Conservation (phyloP, 2,888 invertebrate species). For the Drosophila nigricruria region DNA sequence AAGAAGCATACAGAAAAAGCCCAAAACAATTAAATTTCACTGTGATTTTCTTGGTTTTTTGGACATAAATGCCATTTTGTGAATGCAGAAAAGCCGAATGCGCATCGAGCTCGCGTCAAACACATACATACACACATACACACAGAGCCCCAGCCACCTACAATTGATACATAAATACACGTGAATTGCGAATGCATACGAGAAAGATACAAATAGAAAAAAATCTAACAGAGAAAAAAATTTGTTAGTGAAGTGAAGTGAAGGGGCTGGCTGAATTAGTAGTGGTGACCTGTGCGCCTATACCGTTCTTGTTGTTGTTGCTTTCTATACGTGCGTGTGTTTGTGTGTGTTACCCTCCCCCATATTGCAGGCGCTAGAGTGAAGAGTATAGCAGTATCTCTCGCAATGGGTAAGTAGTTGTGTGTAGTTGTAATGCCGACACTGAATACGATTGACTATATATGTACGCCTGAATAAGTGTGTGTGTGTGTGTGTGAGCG, state of each 20-base stretch:
- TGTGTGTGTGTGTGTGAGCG: conserved; percentile 51
- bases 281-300: conserved; percentile 76
- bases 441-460: conserved; percentile 28
- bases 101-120: conserved; percentile 42
- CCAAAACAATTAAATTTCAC: conserved; percentile 41
- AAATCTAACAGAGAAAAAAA: conserved; percentile 71
- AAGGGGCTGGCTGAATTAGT: conserved; percentile 64
- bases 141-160: conserved; percentile 41
- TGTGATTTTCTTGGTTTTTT: conserved; percentile 59
- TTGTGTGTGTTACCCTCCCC: conserved; percentile 72
- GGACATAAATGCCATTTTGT: conserved; percentile 43
- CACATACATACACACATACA: conserved; percentile 31
- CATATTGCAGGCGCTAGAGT: conserved; percentile 76
- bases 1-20: conserved; percentile 38
- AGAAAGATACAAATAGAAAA: conserved; percentile 76
- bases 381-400: conserved; percentile 77
- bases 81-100: conserved; percentile 49
- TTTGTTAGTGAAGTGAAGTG: conserved; percentile 61
- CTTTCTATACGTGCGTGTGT: conserved; percentile 47
- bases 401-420: conserved; percentile 78
- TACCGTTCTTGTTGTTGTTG: conserved; percentile 50
- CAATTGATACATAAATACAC: conserved; percentile 56
- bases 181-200: conserved; percentile 76
- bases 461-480: conserved; percentile 18
- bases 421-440: conserved; percentile 65